Evolutionary conservation across 1,140 invertebrate genomes (phyloP), one percentile per base, ranked within the genome.

Genomic region (Bombus terrestris): DNA sequence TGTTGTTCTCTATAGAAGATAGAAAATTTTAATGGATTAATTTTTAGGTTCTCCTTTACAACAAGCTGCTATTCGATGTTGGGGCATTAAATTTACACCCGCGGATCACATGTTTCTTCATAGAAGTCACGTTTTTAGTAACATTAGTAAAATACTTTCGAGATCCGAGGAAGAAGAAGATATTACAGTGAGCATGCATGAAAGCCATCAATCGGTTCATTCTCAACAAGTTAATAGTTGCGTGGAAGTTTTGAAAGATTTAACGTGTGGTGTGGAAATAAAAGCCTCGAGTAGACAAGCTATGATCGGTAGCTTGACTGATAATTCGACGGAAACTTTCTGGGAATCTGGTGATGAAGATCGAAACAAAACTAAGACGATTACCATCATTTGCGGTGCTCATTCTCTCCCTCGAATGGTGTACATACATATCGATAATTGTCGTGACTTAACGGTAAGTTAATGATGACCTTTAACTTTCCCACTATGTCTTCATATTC

Each of bases 281-380:
- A 98, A 98, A 88, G 98, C 98, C 0, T 99, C 98, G 0, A 99
- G 98, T 89, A 96, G 99, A 3, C 98, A 98, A 91, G 98, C 98
- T 5, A 99, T 99, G 98, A 97, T 98, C 37, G 97, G 97, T 4
- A 98, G 98, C 92, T 96, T 99, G 13, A 98, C 97, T 0, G 99
- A 99, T 94, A 98, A 97, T 90, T 99, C 98, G 2, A 99, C 98
- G 0, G 99, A 99, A 95, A 99, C 99, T 0, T 99, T 99, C 94
- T 99, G 99, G 99, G 99, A 99, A 95, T 99, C 98, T 84, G 99
- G 99, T 6, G 99, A 99, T 91, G 99, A 99, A 93, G 99, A 99
- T 94, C 95, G 97, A 78, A 99, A 98, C 93, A 98, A 98, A 94
- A 97, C 97, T 3, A 99, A 99, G 93, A 96, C 95, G 3, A 96